Conservation (phyloP, 2,888 invertebrate genomes). For the Rosalia funebris region DNA sequence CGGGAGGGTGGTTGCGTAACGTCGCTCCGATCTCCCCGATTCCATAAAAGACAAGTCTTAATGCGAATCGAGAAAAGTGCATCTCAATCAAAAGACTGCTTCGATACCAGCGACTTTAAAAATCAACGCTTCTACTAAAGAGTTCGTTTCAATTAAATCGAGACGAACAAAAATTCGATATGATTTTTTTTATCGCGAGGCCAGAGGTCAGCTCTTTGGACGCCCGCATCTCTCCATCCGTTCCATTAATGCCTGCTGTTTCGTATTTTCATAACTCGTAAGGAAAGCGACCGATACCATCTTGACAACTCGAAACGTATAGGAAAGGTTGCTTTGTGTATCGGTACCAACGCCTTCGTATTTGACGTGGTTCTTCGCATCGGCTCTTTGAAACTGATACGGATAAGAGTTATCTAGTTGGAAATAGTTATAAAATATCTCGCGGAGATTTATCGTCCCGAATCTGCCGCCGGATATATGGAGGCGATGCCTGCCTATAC, state of each 20-base stretch:
- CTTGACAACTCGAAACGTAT: conserved; percentile 35
- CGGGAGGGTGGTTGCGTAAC: too few relatives aligned
- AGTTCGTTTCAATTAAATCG: too few relatives aligned
- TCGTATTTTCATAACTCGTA: conserved; percentile 38
- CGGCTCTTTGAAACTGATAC: conserved; percentile 9
- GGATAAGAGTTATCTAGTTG: background rate
- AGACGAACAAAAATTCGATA: too few relatives aligned
- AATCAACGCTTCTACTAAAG: too few relatives aligned
- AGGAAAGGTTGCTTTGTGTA: conserved; percentile 36
- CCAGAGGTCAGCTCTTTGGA: conserved; percentile 41
- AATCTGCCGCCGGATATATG: too few relatives aligned
- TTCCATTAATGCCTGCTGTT: conserved; percentile 43
- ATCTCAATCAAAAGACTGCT: too few relatives aligned
- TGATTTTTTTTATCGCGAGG: conserved; percentile 27
- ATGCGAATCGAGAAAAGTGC: too few relatives aligned
- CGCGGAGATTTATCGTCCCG: too few relatives aligned
- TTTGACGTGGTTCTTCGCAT: conserved; percentile 26
- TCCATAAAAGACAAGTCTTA: too few relatives aligned
- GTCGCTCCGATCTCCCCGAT: too few relatives aligned
- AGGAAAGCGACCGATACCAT: conserved; percentile 32
- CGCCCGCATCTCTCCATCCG: conserved; percentile 40
- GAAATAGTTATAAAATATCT: conserved; percentile 2
- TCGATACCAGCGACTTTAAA: too few relatives aligned
- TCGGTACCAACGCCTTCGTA: conserved; percentile 36
- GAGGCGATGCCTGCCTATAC: too few relatives aligned